Conservation (phyloP, 2,113 vertebrate genomes). For the Hypanus sabinus region DNA sequence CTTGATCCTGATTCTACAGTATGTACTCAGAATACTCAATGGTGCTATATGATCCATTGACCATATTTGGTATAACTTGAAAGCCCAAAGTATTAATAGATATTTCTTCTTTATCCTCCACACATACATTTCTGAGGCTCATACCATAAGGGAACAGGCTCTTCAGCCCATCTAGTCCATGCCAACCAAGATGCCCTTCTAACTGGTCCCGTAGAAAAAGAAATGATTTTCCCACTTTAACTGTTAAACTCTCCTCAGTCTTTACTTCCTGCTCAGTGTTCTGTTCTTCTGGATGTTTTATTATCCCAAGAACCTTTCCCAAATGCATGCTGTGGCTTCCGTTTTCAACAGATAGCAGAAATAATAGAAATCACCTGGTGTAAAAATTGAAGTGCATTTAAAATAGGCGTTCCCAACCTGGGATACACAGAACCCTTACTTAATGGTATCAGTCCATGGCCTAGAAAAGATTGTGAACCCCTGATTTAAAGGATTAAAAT, state of each 20-base stretch:
- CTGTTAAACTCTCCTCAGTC: background rate
- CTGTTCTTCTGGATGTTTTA: background rate
- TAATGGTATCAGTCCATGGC: too few relatives aligned
- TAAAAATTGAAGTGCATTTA: background rate
- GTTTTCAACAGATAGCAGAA: background rate
- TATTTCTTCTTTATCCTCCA: background rate
- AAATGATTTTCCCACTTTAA: too few relatives aligned
- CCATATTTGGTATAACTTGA: background rate
- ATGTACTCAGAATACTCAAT: too few relatives aligned
- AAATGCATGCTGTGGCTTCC: background rate
- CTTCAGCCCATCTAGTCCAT: background rate
- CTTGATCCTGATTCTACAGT: too few relatives aligned
- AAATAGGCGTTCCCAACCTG: too few relatives aligned
- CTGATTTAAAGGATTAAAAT: background rate
- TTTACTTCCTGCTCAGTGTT: background rate
- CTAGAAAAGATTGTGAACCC: too few relatives aligned
- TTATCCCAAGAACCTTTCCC: background rate
- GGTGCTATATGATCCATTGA: background rate
- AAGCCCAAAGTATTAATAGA: background rate
- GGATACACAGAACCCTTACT: too few relatives aligned
- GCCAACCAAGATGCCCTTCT: too few relatives aligned
- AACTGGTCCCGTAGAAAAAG: too few relatives aligned
- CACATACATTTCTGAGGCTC: too few relatives aligned
- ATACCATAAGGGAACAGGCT: too few relatives aligned
- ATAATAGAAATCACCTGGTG: background rate